phyloP scores from a whole-genome alignment of 2,113 vertebrate genomes.

The Micronycteris hirsuta region DNA sequence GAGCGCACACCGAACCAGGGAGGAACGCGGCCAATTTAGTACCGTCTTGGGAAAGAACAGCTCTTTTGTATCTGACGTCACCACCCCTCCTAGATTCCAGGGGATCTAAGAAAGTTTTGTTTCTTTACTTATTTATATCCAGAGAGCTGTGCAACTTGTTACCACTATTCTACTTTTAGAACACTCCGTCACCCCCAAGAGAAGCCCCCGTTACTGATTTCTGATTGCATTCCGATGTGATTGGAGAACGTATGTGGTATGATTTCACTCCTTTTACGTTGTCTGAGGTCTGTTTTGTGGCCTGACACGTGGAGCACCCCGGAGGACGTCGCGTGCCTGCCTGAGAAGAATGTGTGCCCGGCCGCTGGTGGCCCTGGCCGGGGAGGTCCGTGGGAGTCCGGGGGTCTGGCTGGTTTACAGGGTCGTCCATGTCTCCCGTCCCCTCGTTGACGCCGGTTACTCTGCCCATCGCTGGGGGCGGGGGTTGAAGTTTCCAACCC shows the following conservation, averaged over 20 bases:
- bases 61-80: not conserved
- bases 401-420: not conserved
- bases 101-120: not conserved
- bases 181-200: not conserved
- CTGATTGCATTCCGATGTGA: not conserved
- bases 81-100: not conserved
- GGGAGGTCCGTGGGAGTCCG: no score
- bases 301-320: not conserved
- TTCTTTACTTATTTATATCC: not conserved
- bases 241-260: not conserved
- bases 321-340: not conserved
- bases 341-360: not conserved
- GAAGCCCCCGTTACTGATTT: not conserved
- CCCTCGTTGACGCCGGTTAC: not conserved
- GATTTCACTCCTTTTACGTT: not conserved
- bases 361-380: no score
- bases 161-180: not conserved
- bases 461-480: not conserved
- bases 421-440: not conserved
- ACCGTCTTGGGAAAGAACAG: not conserved
- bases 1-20: not conserved
- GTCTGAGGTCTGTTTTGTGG: not conserved
- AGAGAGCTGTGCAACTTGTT: not conserved
- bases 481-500: not conserved
- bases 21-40: not conserved